Base-by-base conservation (phyloP, 2,888 invertebrate genomes). In the Apantesis nais region DNA sequence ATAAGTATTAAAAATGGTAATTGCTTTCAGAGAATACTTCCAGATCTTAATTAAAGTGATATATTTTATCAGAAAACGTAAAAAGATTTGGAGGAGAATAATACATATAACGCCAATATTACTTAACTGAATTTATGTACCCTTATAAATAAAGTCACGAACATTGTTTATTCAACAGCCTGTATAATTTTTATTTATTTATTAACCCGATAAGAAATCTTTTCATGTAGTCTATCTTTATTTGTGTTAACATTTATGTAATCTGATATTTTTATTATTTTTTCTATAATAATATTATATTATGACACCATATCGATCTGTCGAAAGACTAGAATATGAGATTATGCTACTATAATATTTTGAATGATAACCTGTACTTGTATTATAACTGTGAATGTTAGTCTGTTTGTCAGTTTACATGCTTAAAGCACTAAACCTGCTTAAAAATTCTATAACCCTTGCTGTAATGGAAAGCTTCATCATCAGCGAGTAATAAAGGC, bases 181-280 rank as follows among this genome's bases (percentile, higher is more conserved):
- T 63, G 65, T 69, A 74, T 77, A 71, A 55, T 71, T 68, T 74
- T 71, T 75, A 73, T 80, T 74, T 75, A 80, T 78, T 74, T 77
- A 75, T 74, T 76, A 71, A 25, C 25, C 41, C n/a, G 62, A 74
- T 72, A 70, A 25, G 12, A 12, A 70, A 68, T 58, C 48, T 73
- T 78, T 64, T 64, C 73, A 63, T 66, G 37, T 25, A 19, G 25
- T 22, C 41, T 61, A 66, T 71, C 62, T 72, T 65, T 71, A 62
- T 41, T 76, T 66, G 19, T 29, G 39, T 60, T 34, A 68, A 66
- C 41, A 62, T 65, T 61, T 66, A 19, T 29, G 25, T n/a, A n/a
- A 52, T 22, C 34, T 58, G 41, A 60, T 66, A 48, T n/a, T 44
- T 37, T n/a, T 65, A 0, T 55, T n/a, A 8, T 52, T 16, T 66